phyloP scores from a whole-genome alignment of 2,888 invertebrate genomes.

The Folsomia candida region DNA sequence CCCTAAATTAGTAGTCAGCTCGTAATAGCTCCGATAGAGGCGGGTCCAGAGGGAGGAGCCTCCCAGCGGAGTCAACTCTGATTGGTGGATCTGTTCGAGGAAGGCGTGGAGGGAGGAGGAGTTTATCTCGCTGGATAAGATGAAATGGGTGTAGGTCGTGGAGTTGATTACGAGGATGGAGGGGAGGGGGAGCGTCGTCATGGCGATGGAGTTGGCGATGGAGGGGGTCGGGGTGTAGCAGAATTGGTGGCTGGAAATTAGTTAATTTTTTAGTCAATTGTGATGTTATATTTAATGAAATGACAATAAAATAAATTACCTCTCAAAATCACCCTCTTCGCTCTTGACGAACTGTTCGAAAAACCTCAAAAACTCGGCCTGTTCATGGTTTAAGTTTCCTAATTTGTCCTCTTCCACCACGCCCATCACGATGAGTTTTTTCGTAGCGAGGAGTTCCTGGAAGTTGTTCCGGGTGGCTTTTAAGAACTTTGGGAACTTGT shows the following conservation, averaged over 20 bases:
- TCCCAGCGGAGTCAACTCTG: no score
- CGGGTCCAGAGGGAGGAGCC: neutral
- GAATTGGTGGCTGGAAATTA: no score
- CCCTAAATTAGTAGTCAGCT: conserved; percentile 72
- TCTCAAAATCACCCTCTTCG: neutral
- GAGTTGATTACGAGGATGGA: conserved; percentile 87
- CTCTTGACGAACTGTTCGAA: neutral
- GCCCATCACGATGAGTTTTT: conserved; percentile 81
- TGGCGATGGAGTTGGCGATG: conserved; percentile 88
- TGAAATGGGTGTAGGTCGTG: conserved; percentile 85
- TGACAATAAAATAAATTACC: no score
- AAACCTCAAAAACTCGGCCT: conserved; percentile 61
- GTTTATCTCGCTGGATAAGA: conserved; percentile 74
- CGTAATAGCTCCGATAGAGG: conserved; percentile 73
- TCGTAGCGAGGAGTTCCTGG: conserved; percentile 76
- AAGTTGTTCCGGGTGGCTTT: conserved; percentile 74
- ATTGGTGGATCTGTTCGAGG: no score
- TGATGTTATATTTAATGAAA: no score
- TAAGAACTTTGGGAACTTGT: conserved; percentile 84
- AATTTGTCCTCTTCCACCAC: conserved; percentile 85
- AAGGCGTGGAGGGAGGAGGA: conserved; percentile 79
- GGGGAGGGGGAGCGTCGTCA: conserved; percentile 79
- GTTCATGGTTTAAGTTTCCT: conserved; percentile 74
- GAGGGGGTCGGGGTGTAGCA: conserved; percentile 91
- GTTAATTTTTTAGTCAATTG: no score